Base-by-base conservation (phyloP, 1,140 invertebrate genomes). In the Triops cancriformis region DNA sequence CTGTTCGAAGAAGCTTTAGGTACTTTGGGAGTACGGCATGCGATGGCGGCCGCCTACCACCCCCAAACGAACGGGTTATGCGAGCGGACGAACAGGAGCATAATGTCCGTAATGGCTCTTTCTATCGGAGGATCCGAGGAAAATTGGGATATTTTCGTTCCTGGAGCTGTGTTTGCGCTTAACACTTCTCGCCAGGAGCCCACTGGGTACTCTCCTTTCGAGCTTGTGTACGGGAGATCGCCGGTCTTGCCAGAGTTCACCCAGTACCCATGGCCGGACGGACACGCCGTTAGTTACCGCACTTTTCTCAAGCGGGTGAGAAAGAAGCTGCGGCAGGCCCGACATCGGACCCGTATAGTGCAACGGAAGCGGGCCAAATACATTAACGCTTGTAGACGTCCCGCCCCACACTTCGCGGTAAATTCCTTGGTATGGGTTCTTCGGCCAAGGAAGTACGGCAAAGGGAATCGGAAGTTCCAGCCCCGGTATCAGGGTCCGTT, bases 401-500 rank as follows among this genome's bases (percentile, higher is more conserved):
- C 73, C 27, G 73, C 73, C 5, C 27, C 27, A 26, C 9, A 18
- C 1, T 31, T 26, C 73, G 37, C 18, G 7, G 28, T 74, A n/a
- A 43, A 43, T 42, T 37, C 41, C 37, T 43, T 75, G 26, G 74
- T 75, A n/a, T 43, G 41, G 45, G 74, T 75, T 27, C 74, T 37
- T 1, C 74, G 74, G 74, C n/a, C 45, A 26, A 26, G 41, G 26
- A 75, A 42, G 31, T 3, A 42, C 14, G 45, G 45, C 23, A 37
- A 14, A 6, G 14, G 14, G 14, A 37, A 41, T 9, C 41, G 45
- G 37, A 75, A 45, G 37, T 75, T 75, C 74, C 37, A 43, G n/a
- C 74, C 74, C 23, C 31, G 45, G 42, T 75, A 41, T 42, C 41
- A 43, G 7, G 74, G 74, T 18, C 74, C 74, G 12, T 75, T 75